Conservation (phyloP, 2,888 invertebrate genomes). For the Lasius fuliginosus region DNA sequence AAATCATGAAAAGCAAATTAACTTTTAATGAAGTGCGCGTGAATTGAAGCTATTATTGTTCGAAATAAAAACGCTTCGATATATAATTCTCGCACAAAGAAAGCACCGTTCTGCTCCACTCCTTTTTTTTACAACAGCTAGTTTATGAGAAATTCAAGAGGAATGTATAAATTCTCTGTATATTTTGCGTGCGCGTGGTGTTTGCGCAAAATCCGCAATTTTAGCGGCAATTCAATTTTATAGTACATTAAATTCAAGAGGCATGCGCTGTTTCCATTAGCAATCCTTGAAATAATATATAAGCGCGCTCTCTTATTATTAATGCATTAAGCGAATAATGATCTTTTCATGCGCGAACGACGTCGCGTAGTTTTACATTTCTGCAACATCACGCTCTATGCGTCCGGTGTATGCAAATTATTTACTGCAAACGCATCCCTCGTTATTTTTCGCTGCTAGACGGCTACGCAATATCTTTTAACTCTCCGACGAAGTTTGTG, state of each 20-base stretch:
- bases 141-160: slow-evolving; percentile 26
- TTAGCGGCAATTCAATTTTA: neutral
- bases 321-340: slow-evolving; percentile 1
- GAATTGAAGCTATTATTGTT: neutral
- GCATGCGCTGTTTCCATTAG: neutral
- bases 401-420: slow-evolving; percentile 36
- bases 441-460: slow-evolving; percentile 45
- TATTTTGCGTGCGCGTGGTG: neutral
- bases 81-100: neutral
- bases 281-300: slow-evolving; percentile 12
- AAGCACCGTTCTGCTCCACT: neutral
- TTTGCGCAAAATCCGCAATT: neutral
- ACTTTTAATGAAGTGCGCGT: slow-evolving; percentile 11
- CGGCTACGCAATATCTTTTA: slow-evolving; percentile 47
- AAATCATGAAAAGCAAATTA: slow-evolving; percentile 24
- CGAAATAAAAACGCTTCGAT: neutral
- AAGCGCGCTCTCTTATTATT: slow-evolving; percentile 8
- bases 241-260: neutral
- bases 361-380: slow-evolving; percentile 34
- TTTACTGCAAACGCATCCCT: slow-evolving; percentile 44
- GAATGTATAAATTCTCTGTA: neutral
- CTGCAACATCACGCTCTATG: neutral
- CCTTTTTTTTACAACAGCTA: neutral
- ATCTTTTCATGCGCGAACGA: slow-evolving; percentile 22
- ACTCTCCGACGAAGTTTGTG: slow-evolving; percentile 39